A percentile compares a stretch with the other conserved stretches of the same genome.
phyloP scores from a whole-genome alignment of 2,113 vertebrate genomes.

The Epinephelus moara region DNA sequence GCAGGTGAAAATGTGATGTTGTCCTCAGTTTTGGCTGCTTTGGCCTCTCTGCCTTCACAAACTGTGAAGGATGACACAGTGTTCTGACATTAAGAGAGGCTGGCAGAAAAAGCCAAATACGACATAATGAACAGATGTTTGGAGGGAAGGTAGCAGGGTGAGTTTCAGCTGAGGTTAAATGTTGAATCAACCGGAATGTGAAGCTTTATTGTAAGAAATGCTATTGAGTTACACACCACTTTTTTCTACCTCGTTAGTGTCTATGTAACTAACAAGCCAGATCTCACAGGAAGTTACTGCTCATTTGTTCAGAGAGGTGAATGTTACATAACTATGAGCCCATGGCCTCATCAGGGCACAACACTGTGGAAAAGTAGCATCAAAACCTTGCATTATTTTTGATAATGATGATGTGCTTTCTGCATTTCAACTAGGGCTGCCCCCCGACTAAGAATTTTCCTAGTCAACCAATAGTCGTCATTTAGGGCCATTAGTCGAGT shows the following conservation, averaged over 20 bases:
- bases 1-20: conserved; percentile 54
- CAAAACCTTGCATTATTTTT: not conserved
- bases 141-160: conserved; percentile 1
- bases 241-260: too few species aligned
- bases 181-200: conserved; percentile 22
- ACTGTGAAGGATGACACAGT: conserved; percentile 40
- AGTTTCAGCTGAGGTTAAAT: conserved; percentile 34
- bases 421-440: too few species aligned
- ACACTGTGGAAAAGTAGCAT: not conserved
- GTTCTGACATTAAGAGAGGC: conserved; percentile 50
- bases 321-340: not conserved
- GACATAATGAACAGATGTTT: conserved; percentile 42
- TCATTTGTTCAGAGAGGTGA: not conserved
- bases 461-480: too few species aligned
- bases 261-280: too few species aligned
- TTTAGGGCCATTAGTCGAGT: too few species aligned
- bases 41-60: conserved; percentile 12
- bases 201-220: not conserved
- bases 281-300: not conserved
- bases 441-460: too few species aligned
- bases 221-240: too few species aligned
- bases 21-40: conserved; percentile 31
- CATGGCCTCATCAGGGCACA: not conserved
- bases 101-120: conserved; percentile 43
- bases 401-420: too few species aligned